These are phyloP conservation scores for Formicarius rufipectus DNA, from an alignment of 2,113 vertebrate species.

Conservation along the genomic window DNA sequence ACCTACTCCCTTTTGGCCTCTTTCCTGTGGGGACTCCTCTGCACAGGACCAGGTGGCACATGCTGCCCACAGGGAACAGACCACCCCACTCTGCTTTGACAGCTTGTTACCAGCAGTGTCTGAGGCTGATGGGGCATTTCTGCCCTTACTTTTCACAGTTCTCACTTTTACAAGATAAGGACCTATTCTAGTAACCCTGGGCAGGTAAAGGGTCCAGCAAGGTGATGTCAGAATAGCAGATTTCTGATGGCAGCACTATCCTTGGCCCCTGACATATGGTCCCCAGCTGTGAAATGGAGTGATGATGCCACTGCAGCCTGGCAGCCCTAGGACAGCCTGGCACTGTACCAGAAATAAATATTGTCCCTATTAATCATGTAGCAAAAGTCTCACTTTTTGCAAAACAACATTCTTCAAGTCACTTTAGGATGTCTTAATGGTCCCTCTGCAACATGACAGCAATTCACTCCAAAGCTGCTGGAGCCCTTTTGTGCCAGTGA, in stretches of 20 bases:
- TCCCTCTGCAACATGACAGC: constrained; percentile 8
- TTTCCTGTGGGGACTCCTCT: not conserved
- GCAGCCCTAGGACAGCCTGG: not conserved
- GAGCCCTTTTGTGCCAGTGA: not conserved
- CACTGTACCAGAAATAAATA: not conserved
- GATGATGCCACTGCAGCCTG: not conserved
- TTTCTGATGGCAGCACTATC: not conserved
- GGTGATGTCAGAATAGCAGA: not conserved
- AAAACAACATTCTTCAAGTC: not conserved
- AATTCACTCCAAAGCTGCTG: not conserved
- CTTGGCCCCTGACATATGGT: not conserved
- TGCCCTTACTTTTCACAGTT: not conserved
- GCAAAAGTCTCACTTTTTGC: not conserved
- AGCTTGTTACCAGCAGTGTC: not conserved
- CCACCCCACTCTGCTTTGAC: not conserved
- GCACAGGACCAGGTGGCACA: not conserved
- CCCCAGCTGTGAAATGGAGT: not conserved
- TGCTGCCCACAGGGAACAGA: fast-evolving
- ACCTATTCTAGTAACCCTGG: not conserved
- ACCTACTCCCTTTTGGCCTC: not conserved
- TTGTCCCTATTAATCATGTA: not conserved
- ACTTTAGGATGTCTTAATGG: not conserved
- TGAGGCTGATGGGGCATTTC: not conserved
- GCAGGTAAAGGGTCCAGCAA: not conserved
- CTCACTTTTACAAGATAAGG: not conserved